Base-by-base conservation (phyloP, 2,113 vertebrate genomes). In the Marcusenius ussheri region DNA sequence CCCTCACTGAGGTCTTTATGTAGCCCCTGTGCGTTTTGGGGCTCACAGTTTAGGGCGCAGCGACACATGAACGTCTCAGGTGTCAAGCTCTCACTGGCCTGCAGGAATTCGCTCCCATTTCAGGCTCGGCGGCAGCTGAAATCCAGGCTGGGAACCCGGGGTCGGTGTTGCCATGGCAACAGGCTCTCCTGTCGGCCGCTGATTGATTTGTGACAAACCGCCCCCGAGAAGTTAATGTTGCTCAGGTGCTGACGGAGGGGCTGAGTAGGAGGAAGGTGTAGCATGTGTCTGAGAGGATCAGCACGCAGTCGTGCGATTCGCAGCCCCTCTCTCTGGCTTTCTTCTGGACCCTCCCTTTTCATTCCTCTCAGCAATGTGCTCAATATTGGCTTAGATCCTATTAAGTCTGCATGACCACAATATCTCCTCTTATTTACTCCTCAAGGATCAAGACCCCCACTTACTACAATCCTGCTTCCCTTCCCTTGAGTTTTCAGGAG, bases 151-250 rank as follows among this genome's bases (percentile, higher is more conserved):
- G 50, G 50, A 39, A 56, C 39, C 85, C 5, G 85, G 50, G 49
- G 85, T 35, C 27, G 15, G 47, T 8, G 85, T 87, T 87, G 27
- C 85, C 85, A 87, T 87, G 85, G 85, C 27, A 56, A 87, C 85
- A 35, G 50, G 85, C 47, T 87, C 31, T 51, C 85, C 50, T 53
- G 49, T 87, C 8, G 17, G 50, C n/a, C 31, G 50, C n/a, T 86
- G 85, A 87, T 56, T 53, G 85, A 87, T 87, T 87, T 53, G 50
- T 51, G 85, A 87, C 85, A 56, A 15, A 51, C 83, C 19, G 8
- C 83, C 45, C 45, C 83, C 24, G 9, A 27, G 85, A 27, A 47
- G 27, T 56, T 87, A 39, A 53, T 35, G 47, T 53, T 87, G 85
- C 27, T 31, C 27, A 31, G 47, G 50, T 87, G n/a, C 13, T 56